A percentile compares a stretch with the other conserved stretches of the same genome.
phyloP scores from a whole-genome alignment of 30 jellyfish, hydroid and myxozoan species.

The Pseudorhiza aurosa region DNA sequence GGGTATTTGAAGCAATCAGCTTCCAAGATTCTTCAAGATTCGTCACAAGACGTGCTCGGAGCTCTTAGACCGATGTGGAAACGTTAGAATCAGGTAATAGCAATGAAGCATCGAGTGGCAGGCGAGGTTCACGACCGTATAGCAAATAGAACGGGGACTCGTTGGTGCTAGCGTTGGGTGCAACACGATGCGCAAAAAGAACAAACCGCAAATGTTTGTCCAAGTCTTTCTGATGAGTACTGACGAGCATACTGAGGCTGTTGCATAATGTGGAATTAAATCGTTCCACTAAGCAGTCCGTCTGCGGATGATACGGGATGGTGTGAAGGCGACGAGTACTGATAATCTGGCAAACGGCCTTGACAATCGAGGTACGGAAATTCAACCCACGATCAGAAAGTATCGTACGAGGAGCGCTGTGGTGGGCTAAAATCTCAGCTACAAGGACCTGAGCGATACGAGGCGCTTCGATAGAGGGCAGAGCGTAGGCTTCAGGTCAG shows the following conservation, averaged over 20 bases:
- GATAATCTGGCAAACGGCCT: background rate
- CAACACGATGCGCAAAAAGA: constrained; percentile 41
- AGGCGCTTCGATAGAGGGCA: constrained; percentile 19
- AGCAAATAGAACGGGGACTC: constrained; percentile 50
- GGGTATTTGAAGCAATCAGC: background rate
- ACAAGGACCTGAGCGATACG: constrained; percentile 39
- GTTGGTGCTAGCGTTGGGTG: constrained; percentile 34
- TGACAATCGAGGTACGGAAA: constrained; percentile 1
- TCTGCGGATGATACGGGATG: constrained; percentile 46
- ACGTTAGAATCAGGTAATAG: background rate
- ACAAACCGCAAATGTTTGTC: constrained; percentile 10
- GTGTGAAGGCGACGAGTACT: constrained; percentile 9
- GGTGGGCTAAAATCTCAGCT: constrained; percentile 18
- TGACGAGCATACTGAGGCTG: constrained; percentile 22
- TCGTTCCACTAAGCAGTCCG: constrained; percentile 51
- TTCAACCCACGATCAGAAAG: constrained; percentile 33
- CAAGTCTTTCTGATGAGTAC: constrained; percentile 36
- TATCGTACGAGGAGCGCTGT: constrained; percentile 50
- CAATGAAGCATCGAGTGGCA: constrained; percentile 13
- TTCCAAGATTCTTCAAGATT: constrained; percentile 1
- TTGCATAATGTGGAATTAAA: constrained; percentile 41
- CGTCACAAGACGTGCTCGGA: constrained; percentile 1
- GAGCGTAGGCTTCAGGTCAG: constrained; percentile 55
- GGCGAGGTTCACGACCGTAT: constrained; percentile 27
- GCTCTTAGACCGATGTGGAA: constrained; percentile 16